Evolutionary conservation across 1,140 invertebrate species (phyloP).

Genomic region (Ptiloglossa arizonensis): DNA sequence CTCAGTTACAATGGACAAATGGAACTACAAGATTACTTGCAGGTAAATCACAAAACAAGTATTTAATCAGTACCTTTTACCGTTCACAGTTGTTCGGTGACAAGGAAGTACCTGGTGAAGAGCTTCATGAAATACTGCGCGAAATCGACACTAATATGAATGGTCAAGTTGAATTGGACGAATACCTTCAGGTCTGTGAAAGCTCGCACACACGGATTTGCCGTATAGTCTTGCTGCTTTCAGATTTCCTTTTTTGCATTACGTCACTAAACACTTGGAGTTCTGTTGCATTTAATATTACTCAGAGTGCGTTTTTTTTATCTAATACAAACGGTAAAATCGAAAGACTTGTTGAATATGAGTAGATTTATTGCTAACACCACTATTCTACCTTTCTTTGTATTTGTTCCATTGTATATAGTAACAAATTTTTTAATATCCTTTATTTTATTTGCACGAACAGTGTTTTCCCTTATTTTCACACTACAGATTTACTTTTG

Average conservation of each 20-base stretch:
- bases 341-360: constrained; percentile 17
- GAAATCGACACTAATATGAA: constrained; percentile 99
- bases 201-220: constrained; percentile 41
- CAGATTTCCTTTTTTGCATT: constrained; percentile 9
- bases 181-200: constrained; percentile 96
- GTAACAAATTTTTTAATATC: not conserved
- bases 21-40: constrained; percentile 88
- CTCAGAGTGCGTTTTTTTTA: not conserved
- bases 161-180: constrained; percentile 98
- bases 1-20: constrained; percentile 86
- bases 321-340: not conserved
- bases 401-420: not conserved
- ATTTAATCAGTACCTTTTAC: constrained; percentile 74
- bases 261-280: not conserved
- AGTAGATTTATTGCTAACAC: not conserved
- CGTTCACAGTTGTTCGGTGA: constrained; percentile 92
- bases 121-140: constrained; percentile 97
- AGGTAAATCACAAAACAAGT: constrained; percentile 82
- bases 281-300: not conserved
- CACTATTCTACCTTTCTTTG: not conserved
- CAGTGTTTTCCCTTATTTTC: not conserved
- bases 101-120: constrained; percentile 94
- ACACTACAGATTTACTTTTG: not conserved
- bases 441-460: constrained; percentile 18
- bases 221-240: constrained; percentile 21